Evolutionary conservation across 2,113 vertebrate species (phyloP), one percentile per base, ranked within the genome.

Genomic region (Prunella himalayana): DNA sequence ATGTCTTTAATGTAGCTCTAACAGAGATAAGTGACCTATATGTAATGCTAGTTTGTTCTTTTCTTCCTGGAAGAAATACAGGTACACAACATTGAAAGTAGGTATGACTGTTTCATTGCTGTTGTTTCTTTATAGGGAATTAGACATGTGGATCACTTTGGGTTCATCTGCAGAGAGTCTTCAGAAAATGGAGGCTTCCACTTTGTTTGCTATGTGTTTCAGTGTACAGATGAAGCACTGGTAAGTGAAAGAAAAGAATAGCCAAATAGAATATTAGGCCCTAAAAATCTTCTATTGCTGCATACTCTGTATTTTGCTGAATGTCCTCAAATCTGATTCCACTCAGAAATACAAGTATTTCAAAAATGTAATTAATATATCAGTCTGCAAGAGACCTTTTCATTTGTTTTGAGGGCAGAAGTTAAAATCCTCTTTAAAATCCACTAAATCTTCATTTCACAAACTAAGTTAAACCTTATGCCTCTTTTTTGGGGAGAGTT

Each of bases 121-220:
- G 25, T 77, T 90, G 22, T 60, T 95, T 93, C 89, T 91, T 41
- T 94, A 31, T 86, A 99, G 99, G 99, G 99, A 89, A 99, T 99
- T 94, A 98, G 98, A 85, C 99, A 99, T 0, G 99, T 99, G 97
- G 99, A 99, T 98, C 99, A 99, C 95, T 99, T 99, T 71, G 99
- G 99, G 68, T 99, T 99, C 96, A 99, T 99, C 97, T 99, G 99
- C 98, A 99, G 99, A 89, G 99, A 99, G 94, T 98, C 98, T 7
- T 98, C 98, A 17, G 98, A 98, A 57, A 98, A 98, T n/a, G 98
- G 98, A 37, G 99, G 98, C 96, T 99, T 98, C 87, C 98, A 99
- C 90, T 99, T 99, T 57, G 99, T 99, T 79, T 99, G 99, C 85
- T 99, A 99, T 0, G 98, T 99, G 76, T 99, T 99, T 97, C 99